A percentile compares a stretch with the other conserved stretches of the same genome.
These are phyloP conservation scores for Ochropacha duplaris DNA, from an alignment of 2,888 invertebrate species.

Conservation along the genomic window DNA sequence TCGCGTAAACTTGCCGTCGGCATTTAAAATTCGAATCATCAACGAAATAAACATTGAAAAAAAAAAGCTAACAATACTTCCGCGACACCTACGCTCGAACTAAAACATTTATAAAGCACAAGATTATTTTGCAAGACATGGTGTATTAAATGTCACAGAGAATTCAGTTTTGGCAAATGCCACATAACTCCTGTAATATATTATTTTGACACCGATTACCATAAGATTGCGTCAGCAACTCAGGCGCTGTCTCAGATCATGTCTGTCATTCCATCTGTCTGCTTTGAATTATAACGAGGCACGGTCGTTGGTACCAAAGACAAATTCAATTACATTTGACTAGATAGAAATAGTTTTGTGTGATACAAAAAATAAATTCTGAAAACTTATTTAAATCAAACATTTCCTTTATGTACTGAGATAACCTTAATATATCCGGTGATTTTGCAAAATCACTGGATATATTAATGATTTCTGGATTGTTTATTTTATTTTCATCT, in stretches of 20 bases:
- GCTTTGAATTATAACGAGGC: conserved; percentile 9
- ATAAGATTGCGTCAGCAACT: conserved; percentile 29
- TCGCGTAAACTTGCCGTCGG: conserved; percentile 13
- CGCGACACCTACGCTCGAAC: conserved; percentile 26
- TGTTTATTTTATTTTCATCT: conserved; percentile 60
- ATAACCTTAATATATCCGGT: conserved; percentile 35
- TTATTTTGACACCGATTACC: conserved; percentile 30
- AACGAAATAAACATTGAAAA: conserved; percentile 6
- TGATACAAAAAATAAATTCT: conserved; percentile 20
- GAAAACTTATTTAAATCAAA: not conserved
- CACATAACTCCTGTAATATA: conserved; percentile 27
- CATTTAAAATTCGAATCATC: conserved; percentile 8
- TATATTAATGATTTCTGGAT: conserved; percentile 48
- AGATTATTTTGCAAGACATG: conserved; percentile 20
- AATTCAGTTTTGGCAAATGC: conserved; percentile 33
- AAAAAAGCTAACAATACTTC: conserved; percentile 22
- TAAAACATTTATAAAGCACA: conserved; percentile 19
- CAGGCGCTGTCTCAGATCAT: conserved; percentile 19
- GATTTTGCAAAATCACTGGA: conserved; percentile 43
- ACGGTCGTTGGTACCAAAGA: conserved; percentile 6
- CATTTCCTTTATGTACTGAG: not conserved
- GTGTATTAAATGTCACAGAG: conserved; percentile 31
- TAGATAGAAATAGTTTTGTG: conserved; percentile 12
- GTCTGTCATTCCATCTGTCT: conserved; percentile 19
- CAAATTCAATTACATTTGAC: conserved; percentile 17